Evolutionary conservation across 1,140 invertebrate species (phyloP).

Genomic region (Drosophila nannoptera): DNA sequence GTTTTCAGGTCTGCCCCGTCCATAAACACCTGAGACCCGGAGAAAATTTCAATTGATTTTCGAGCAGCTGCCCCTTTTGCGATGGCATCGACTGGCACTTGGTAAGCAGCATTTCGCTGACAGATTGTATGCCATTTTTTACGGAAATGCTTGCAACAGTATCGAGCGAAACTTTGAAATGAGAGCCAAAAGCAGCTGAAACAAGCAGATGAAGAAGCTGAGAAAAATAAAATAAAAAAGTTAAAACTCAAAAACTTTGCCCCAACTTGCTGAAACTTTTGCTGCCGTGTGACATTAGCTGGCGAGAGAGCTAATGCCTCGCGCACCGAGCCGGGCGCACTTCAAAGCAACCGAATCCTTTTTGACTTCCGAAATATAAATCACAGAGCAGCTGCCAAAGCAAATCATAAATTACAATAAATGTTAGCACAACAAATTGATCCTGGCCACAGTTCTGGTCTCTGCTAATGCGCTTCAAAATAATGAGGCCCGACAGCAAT

Average conservation of each 20-base stretch:
- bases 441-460: constrained; percentile 46
- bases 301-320: constrained; percentile 45
- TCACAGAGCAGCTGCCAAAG: constrained; percentile 47
- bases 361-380: constrained; percentile 56
- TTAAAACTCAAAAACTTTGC: constrained; percentile 59
- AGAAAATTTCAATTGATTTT: constrained; percentile 75
- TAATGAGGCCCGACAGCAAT: constrained; percentile 32
- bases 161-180: constrained; percentile 63
- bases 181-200: constrained; percentile 64
- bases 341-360: constrained; percentile 59
- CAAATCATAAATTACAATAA: constrained; percentile 77
- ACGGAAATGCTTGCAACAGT: constrained; percentile 69
- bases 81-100: constrained; percentile 39
- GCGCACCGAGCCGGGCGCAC: background rate
- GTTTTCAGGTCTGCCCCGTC: constrained; percentile 31
- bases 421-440: constrained; percentile 60
- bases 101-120: constrained; percentile 58
- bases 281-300: constrained; percentile 66
- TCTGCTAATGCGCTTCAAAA: constrained; percentile 33
- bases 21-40: constrained; percentile 71
- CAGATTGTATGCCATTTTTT: constrained; percentile 77
- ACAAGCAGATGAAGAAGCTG: constrained; percentile 66
- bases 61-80: constrained; percentile 35
- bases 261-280: constrained; percentile 62
- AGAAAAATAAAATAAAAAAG: constrained; percentile 18